phyloP scores from a whole-genome alignment of 2,113 vertebrate species.

The Elephantulus edwardii region DNA sequence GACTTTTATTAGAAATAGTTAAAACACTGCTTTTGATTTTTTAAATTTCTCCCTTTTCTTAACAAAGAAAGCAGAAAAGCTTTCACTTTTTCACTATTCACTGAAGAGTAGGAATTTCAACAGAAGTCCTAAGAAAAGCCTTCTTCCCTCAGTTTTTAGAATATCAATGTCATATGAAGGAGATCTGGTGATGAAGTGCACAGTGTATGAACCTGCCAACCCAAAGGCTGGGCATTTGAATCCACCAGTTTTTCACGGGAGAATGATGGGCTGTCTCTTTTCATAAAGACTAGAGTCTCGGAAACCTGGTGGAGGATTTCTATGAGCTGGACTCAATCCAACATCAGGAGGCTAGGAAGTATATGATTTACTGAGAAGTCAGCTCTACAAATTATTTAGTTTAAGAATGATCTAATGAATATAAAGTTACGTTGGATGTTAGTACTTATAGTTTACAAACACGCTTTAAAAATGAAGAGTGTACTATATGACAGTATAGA shows the following conservation, averaged over 20 bases:
- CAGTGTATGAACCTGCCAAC: no score
- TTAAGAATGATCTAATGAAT: neutral
- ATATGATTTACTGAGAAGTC: constrained; percentile 63
- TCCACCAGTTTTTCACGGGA: no score
- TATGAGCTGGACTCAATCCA: no score
- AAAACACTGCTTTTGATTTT: constrained; percentile 66
- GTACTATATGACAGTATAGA: neutral
- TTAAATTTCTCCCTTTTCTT: constrained; percentile 18
- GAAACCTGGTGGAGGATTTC: no score
- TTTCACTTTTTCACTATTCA: constrained; percentile 73
- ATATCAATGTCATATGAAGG: no score
- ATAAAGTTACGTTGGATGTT: constrained; percentile 12
- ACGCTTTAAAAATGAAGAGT: neutral
- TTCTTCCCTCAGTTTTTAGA: constrained; percentile 72
- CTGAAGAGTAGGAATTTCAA: constrained; percentile 81
- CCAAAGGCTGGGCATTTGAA: no score
- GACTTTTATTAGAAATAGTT: constrained; percentile 25
- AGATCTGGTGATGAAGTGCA: no score
- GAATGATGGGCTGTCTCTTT: no score
- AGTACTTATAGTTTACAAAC: no score
- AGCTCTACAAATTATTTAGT: constrained; percentile 73
- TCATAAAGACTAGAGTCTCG: no score
- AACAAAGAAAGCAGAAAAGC: constrained; percentile 77
- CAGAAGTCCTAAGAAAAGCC: constrained; percentile 63
- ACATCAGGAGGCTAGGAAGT: neutral